Conservation (phyloP, 2,888 invertebrate species). For the Operophtera brumata region DNA sequence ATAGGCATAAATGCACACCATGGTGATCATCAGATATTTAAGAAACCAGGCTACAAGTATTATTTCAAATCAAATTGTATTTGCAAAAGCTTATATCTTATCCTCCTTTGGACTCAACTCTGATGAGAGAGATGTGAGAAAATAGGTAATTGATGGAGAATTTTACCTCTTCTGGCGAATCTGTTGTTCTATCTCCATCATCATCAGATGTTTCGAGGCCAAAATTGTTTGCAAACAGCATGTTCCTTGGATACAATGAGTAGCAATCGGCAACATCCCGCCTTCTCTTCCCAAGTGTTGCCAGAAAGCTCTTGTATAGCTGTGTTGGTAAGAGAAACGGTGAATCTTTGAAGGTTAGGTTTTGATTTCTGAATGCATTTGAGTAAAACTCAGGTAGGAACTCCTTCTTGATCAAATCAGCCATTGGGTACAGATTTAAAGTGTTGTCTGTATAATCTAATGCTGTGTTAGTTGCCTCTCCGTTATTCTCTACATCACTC, state of each 20-base stretch:
- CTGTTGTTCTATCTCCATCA: slow-evolving; percentile 65
- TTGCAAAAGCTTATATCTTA: not conserved
- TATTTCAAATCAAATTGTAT: too few relatives aligned
- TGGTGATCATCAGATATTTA: too few relatives aligned
- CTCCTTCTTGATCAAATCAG: slow-evolving; percentile 76
- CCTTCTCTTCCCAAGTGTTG: slow-evolving; percentile 79
- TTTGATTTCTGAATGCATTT: slow-evolving; percentile 71
- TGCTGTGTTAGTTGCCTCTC: slow-evolving; percentile 54
- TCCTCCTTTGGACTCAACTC: too few relatives aligned
- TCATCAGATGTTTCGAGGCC: slow-evolving; percentile 72
- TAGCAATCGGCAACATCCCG: slow-evolving; percentile 73
- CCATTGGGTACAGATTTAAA: slow-evolving; percentile 66
- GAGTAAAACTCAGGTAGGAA: slow-evolving; percentile 72
- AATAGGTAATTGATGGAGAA: too few relatives aligned
- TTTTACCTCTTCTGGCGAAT: slow-evolving; percentile 77
- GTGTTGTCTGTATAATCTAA: slow-evolving; percentile 70
- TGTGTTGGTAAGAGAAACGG: slow-evolving; percentile 87
- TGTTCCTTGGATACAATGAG: slow-evolving; percentile 76
- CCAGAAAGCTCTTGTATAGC: slow-evolving; percentile 88
- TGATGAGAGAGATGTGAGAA: too few relatives aligned
- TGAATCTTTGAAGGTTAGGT: slow-evolving; percentile 67
- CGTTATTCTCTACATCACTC: slow-evolving; percentile 69
- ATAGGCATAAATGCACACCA: too few relatives aligned
- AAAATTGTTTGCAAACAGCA: slow-evolving; percentile 76
- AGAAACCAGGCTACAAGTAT: too few relatives aligned